Evolutionary conservation across 53 echinoderm and acorn worm genomes (phyloP), one percentile per base, ranked within the genome.

Genomic region (Crossaster papposus): DNA sequence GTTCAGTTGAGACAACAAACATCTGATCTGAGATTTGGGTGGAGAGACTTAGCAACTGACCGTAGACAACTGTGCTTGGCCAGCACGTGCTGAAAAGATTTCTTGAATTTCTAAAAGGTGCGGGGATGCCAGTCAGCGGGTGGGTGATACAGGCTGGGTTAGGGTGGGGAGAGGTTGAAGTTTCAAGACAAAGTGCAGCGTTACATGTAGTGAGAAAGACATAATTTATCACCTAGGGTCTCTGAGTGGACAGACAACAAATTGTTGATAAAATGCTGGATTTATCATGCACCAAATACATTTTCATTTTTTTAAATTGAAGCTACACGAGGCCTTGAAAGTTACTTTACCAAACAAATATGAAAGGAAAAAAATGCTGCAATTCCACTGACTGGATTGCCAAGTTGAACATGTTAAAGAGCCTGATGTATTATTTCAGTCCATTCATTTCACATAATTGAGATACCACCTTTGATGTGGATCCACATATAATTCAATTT

Each of bases 1-100:
- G 78, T 51, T n/a, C 20, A 1, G 55, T 54, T 30, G 55, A 4
- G 80, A 80, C 9, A 58, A 80, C 54, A 80, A 80, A 80, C 80
- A 80, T 80, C 80, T 80, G 80, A 80, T 30, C 30, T 20, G 9
- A 28, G 32, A 58, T 54, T 9, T 54, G 14, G 80, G 80, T 23
- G 34, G 23, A n/a, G 51, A 5, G 26, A n/a, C 50, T n/a, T 51
- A 26, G 36, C 75, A 10, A n/a, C 24, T 1, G 4, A 14, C 68
- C 68, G 74, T 8, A 5, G 78, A n/a, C 78, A 78, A 20, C 72
- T 72, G 72, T 72, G 72, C 30, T 30, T 3, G 10, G 2, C 23
- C 3, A 1, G 30, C 10, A 35, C 28, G 33, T n/a, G 35, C 28
- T 73, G 23, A 17, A 32, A 6, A 73, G 14, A 73, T 73, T 73